Percentiles rank a stretch among this genome's conserved stretches.
phyloP scores from a whole-genome alignment of 2,797 vertebrate species.

The Ceryle rudis region DNA sequence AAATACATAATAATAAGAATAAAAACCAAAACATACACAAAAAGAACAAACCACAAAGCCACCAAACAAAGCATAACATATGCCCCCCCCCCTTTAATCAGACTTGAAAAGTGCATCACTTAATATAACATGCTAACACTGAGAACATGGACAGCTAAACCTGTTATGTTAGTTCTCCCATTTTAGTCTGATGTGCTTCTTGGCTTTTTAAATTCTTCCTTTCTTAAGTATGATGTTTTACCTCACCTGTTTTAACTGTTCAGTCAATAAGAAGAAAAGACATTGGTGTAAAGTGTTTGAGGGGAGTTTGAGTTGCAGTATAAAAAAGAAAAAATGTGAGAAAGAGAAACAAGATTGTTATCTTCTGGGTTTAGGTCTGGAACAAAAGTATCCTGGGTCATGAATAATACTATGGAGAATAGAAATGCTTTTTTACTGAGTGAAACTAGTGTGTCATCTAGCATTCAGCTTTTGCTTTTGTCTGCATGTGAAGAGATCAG shows the following conservation, averaged over 20 bases:
- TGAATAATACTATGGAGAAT: background rate
- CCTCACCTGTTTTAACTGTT: accelerated
- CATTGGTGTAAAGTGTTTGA: background rate
- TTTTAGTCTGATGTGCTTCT: background rate
- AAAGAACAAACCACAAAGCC: too few relatives aligned
- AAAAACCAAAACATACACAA: too few relatives aligned
- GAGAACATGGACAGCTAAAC: background rate
- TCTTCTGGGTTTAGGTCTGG: background rate
- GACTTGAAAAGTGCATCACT: background rate
- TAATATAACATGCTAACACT: background rate
- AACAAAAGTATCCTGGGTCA: background rate
- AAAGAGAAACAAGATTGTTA: background rate
- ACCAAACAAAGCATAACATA: background rate
- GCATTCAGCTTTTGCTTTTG: background rate
- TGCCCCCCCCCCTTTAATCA: background rate
- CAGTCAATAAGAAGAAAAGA: background rate
- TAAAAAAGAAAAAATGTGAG: background rate
- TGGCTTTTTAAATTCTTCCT: background rate
- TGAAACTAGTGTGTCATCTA: background rate
- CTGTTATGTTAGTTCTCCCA: background rate
- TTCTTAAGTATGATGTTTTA: background rate
- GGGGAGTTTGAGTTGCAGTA: background rate
- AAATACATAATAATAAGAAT: too few relatives aligned
- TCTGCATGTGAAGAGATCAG: background rate
- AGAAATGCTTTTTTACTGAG: background rate